These are phyloP conservation scores for Upupa epops DNA, from an alignment of 2,113 vertebrate species.

Conservation along the genomic window DNA sequence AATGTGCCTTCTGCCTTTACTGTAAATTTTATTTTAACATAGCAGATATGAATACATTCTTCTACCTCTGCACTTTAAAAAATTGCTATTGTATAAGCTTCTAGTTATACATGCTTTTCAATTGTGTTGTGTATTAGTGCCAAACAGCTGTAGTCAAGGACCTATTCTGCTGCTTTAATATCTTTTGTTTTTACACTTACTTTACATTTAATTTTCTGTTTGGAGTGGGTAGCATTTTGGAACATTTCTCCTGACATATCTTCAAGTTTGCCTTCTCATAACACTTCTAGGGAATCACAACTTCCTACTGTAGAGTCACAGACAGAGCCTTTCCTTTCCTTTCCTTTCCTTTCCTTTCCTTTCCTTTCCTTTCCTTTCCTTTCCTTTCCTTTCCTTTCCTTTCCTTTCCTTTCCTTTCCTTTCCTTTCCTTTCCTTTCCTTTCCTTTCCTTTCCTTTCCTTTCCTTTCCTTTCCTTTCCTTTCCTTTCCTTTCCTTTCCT, in stretches of 20 bases:
- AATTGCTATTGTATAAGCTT: neutral
- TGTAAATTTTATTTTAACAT: neutral
- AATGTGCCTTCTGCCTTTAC: neutral
- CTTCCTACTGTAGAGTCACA: neutral
- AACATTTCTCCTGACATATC: neutral
- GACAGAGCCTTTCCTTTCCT: too few species aligned
- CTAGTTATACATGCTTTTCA: neutral
- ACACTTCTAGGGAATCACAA: neutral
- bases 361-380: too few species aligned
- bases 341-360: too few species aligned
- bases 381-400: too few species aligned
- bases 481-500: too few species aligned
- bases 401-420: too few species aligned
- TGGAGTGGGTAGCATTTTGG: neutral
- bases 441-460: too few species aligned
- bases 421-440: too few species aligned
- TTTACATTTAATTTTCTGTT: too few species aligned
- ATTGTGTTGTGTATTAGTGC: neutral
- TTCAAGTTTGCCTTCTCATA: neutral
- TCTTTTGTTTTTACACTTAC: neutral
- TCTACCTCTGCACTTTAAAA: neutral
- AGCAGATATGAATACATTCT: neutral
- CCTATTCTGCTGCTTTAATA: neutral
- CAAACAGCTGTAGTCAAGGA: neutral
- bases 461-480: too few species aligned